Base-by-base conservation (phyloP, 2,113 vertebrate species). In the Pterophyllum scalare region DNA sequence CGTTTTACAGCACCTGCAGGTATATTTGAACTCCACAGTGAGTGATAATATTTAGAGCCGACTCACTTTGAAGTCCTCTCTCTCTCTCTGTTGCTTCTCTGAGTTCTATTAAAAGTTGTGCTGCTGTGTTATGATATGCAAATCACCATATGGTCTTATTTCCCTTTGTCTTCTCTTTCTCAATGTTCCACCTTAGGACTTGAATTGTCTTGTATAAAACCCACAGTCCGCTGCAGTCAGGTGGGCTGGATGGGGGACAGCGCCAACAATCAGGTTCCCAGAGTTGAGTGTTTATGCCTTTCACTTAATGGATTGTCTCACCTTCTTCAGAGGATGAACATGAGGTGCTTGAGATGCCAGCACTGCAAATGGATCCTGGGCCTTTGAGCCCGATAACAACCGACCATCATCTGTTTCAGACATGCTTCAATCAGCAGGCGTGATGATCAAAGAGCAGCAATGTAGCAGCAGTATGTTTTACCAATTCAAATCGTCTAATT, bases 301-400 rank as follows among this genome's bases (percentile, higher is more conserved):
- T 94, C 90, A 88, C 91, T 92, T 92, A 93, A 94, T 93, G 94
- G 93, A 94, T 92, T 94, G 93, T 93, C 89, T 94, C 93, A 94
- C 93, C 93, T 95, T 92, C 91, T 94, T 93, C 91, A 94, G 91
- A 93, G 85, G 91, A 94, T 90, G 91, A 93, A 94, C 88, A 92
- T 87, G 87, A 90, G 90, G 91, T 94, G 92, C 94, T 94, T 95
- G 89, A 93, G 92, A 93, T 93, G 94, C 89, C 93, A 91, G 79
- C 91, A 92, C 90, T 91, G 92, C 88, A 86, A 90, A 90, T 92
- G 87, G 90, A 94, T 94, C 88, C 85, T 88, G 88, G 92, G 90
- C 82, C 90, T 93, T 82, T 91, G 90, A 93, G 91, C 64, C 79
- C 43, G 75, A 89, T 87, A 88, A 92, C 80, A 75, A 88, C 58